Evolutionary conservation across 2,113 vertebrate genomes (phyloP), one percentile per base, ranked within the genome.

Genomic region (Terrapene triunguis): DNA sequence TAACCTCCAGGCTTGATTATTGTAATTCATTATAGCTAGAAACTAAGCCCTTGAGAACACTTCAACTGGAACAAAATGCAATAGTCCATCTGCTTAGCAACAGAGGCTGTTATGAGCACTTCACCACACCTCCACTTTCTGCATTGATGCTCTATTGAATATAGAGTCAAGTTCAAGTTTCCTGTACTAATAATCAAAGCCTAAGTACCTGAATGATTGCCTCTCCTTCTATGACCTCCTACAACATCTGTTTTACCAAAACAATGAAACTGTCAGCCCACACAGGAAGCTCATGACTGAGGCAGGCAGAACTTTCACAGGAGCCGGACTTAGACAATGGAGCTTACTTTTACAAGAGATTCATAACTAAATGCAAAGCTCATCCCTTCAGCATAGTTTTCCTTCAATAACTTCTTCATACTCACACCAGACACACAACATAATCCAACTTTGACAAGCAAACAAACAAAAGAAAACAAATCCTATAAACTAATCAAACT

Each of bases 51-150:
- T 89, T 0, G 35, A 96, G 96, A 97, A 97, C 92, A 96, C n/a
- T 0, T 92, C 89, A 72, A 74, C 85, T 93, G 50, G 92, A 97
- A 97, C 94, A 96, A 97, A 97, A 96, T 91, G 96, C 95, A 94
- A 42, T 95, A 88, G 93, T 90, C 96, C 96, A 97, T 97, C 97
- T 97, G 97, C 96, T 95, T 97, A 97, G 97, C 96, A 97, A 97
- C 97, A 90, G 38, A 8, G 80, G 95, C 97, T 97, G 95, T 95
- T 96, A 96, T 91, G 96, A 97, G 47, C 81, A 95, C 84, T 93
- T 93, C 85, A 93, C 85, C 69, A 0, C 0, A 95, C 85, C 80
- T 97, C 89, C 88, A 82, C 89, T 92, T 85, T 78, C 93, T 95
- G 85, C 17, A 2, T 69, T 91, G 90, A 82, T 85, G 96, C 1